Percentiles rank a stretch among this genome's conserved stretches.
Evolutionary conservation across 2,888 invertebrate species (phyloP).

Genomic region (Busseola fusca): DNA sequence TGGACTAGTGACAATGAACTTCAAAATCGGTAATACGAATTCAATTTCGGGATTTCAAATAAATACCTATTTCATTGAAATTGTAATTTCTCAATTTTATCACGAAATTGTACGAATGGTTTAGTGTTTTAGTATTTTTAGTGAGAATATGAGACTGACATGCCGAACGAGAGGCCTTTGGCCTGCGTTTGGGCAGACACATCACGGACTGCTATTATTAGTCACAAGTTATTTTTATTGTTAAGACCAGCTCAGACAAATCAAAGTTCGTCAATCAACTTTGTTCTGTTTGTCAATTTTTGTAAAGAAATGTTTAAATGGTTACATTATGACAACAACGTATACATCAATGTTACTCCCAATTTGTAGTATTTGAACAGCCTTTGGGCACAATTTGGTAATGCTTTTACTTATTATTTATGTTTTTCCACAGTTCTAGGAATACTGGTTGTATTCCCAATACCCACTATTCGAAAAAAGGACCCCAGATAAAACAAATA

Average conservation of each 20-base stretch:
- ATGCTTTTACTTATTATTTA: neutral
- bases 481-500: slow-evolving; percentile 5
- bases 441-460: neutral
- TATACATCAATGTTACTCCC: too few species aligned
- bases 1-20: slow-evolving; percentile 61
- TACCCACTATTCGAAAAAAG: slow-evolving; percentile 7
- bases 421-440: neutral
- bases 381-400: neutral
- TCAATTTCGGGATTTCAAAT: slow-evolving; percentile 45
- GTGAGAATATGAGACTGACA: neutral
- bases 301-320: neutral
- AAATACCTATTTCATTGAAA: slow-evolving; percentile 41
- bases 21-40: slow-evolving; percentile 52
- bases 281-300: neutral
- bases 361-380: neutral
- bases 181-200: neutral
- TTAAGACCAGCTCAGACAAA: neutral
- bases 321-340: neutral
- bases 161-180: neutral
- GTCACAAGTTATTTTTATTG: slow-evolving; percentile 1
- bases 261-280: too few species aligned
- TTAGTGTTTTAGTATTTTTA: slow-evolving; percentile 7
- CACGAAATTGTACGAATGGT: slow-evolving; percentile 8
- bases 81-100: slow-evolving; percentile 26
- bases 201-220: neutral